Percentiles rank a stretch among this genome's conserved stretches.
Conservation (phyloP, 2,888 invertebrate species). For the Xestia sexstrigata region DNA sequence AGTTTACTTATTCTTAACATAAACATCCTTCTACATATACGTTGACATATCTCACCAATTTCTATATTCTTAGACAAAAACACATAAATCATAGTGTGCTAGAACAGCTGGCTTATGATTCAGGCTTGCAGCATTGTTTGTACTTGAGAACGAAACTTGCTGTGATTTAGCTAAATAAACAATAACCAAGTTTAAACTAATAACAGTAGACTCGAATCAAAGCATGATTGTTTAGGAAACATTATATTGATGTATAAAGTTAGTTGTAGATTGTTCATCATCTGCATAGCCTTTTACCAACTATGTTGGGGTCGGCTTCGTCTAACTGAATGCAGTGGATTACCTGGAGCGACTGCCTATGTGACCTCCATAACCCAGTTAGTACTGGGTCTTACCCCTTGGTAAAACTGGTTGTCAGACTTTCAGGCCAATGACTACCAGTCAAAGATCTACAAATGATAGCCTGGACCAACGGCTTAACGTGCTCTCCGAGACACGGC, state of each 20-base stretch:
- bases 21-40: background rate
- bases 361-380: too few species aligned
- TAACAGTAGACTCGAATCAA: slow-evolving; percentile 32
- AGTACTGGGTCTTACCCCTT: too few species aligned
- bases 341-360: too few species aligned
- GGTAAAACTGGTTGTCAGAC: too few species aligned
- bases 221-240: slow-evolving; percentile 46
- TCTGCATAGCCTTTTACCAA: too few species aligned
- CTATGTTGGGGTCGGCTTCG: too few species aligned
- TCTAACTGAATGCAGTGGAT: too few species aligned
- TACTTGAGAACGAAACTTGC: slow-evolving; percentile 16
- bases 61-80: slow-evolving; percentile 18
- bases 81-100: slow-evolving; percentile 43
- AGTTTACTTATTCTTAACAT: too few species aligned
- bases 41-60: slow-evolving; percentile 18
- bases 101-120: slow-evolving; percentile 54
- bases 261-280: background rate
- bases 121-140: slow-evolving; percentile 53
- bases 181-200: slow-evolving; percentile 34
- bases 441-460: too few species aligned
- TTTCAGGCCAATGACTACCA: too few species aligned
- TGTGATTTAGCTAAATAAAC: slow-evolving; percentile 40
- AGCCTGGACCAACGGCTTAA: too few species aligned
- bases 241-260: background rate
- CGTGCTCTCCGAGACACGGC: too few species aligned